Percentiles rank a stretch among this genome's conserved stretches.
Conservation (phyloP, 2,113 vertebrate genomes). For the Kryptolebias marmoratus region DNA sequence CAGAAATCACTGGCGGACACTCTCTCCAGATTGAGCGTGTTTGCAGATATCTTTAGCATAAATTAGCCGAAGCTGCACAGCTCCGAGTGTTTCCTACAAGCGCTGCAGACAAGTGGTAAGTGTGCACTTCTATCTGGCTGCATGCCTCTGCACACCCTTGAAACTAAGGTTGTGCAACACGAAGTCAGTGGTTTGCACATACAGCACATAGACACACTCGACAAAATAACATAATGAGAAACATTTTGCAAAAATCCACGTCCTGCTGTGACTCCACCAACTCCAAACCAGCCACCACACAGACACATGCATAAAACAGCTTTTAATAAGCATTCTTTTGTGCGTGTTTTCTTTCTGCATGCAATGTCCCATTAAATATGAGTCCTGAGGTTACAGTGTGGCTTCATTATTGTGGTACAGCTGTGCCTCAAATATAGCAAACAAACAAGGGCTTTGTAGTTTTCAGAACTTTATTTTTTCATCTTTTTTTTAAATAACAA, state of each 20-base stretch:
- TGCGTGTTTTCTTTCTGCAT: neutral
- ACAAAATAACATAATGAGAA: no score
- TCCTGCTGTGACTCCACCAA: neutral
- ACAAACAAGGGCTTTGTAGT: neutral
- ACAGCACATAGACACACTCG: neutral
- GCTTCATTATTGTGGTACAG: neutral
- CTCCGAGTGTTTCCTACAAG: neutral
- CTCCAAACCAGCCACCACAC: neutral
- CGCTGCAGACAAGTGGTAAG: neutral
- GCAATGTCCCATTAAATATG: neutral
- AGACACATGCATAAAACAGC: neutral
- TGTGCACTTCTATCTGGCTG: no score
- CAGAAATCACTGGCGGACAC: neutral
- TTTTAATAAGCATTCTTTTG: no score
- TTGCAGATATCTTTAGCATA: neutral
- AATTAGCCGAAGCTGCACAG: slow-evolving; percentile 10
- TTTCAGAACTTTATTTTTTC: neutral
- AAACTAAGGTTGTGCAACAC: neutral
- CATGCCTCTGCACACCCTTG: no score
- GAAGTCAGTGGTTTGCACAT: neutral
- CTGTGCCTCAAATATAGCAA: neutral
- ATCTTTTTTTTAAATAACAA: no score
- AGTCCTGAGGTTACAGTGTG: neutral
- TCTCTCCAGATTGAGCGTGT: neutral
- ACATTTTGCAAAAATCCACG: neutral